A percentile compares a stretch with the other conserved stretches of the same genome.
phyloP scores from a whole-genome alignment of 2,888 invertebrate species.

The Hetaerina titia region DNA sequence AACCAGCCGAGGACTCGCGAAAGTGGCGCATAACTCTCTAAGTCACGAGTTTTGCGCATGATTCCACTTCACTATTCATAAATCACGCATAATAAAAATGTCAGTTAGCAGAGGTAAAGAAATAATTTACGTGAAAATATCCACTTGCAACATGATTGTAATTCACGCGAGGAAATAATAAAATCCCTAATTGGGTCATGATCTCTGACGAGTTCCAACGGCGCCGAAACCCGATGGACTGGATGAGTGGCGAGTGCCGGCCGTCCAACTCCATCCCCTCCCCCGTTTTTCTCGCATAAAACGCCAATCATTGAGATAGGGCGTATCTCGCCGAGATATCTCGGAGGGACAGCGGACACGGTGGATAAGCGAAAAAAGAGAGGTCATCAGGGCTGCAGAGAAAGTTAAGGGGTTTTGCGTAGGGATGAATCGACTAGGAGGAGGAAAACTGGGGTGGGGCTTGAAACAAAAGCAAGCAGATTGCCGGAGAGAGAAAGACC shows the following conservation, averaged over 20 bases:
- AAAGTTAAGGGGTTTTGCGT: neutral
- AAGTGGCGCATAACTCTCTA: neutral
- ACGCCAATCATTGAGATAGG: neutral
- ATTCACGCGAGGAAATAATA: too few species aligned
- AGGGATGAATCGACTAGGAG: neutral
- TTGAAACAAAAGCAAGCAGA: conserved; percentile 39
- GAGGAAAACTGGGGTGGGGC: neutral
- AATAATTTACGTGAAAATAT: too few species aligned
- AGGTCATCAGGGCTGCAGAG: neutral
- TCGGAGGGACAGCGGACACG: neutral
- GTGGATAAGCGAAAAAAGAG: neutral
- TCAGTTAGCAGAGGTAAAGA: too few species aligned
- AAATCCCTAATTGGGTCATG: too few species aligned
- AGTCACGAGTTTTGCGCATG: neutral
- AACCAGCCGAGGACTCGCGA: neutral
- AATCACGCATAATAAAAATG: neutral
- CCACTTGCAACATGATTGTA: too few species aligned
- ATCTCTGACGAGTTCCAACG: neutral
- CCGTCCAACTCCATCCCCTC: too few species aligned
- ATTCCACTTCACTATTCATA: neutral
- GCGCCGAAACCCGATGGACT: neutral
- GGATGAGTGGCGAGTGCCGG: neutral
- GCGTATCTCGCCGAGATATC: neutral
- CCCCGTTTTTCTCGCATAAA: neutral
- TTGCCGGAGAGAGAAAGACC: neutral